Conservation (phyloP, 30 jellyfish, hydroid and myxozoan genomes). For the Mastigias papua region DNA sequence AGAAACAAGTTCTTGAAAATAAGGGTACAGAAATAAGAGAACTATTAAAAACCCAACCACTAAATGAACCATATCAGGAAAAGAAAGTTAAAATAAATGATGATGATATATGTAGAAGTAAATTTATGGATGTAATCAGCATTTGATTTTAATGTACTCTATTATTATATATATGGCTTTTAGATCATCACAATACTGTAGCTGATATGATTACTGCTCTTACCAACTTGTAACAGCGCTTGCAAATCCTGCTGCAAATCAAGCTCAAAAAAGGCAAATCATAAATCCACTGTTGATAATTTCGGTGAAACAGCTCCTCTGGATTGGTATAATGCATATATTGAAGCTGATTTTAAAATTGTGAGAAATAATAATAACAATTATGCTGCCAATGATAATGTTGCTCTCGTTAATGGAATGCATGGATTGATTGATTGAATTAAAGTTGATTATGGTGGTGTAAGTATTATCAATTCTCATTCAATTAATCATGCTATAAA, state of each 20-base stretch:
- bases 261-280: neutral
- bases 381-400: neutral
- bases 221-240: neutral
- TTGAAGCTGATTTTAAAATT: no score
- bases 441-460: neutral
- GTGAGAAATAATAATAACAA: no score
- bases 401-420: neutral
- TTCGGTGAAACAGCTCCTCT: neutral
- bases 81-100: no score
- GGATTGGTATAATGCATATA: neutral
- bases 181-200: neutral
- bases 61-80: neutral
- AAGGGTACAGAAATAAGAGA: neutral
- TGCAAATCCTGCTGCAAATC: neutral
- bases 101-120: neutral
- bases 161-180: neutral
- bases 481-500: slow-evolving; percentile 35
- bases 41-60: neutral
- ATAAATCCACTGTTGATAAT: no score
- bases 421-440: neutral
- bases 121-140: no score
- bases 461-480: neutral
- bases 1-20: neutral
- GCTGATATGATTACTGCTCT: neutral
- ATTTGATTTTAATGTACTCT: neutral